Conservation (phyloP, 1,140 invertebrate species). For the Trachymyrmex septentrionalis region DNA sequence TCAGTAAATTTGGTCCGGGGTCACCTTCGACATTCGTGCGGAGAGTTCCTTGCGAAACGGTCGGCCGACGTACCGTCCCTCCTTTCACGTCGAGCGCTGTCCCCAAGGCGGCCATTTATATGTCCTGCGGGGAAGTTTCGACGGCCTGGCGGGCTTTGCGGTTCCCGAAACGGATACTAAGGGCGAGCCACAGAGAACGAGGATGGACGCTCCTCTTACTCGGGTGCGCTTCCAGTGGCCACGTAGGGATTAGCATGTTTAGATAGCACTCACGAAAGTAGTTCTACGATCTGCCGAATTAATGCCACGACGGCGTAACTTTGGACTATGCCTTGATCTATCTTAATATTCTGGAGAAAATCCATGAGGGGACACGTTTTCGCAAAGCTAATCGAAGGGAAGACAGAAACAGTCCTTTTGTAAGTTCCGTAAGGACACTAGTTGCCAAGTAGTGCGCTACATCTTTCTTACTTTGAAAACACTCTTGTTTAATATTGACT, state of each 20-base stretch:
- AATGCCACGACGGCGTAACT: constrained; percentile 66
- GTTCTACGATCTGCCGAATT: constrained; percentile 68
- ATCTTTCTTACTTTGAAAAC: constrained; percentile 31
- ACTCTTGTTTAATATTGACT: background rate
- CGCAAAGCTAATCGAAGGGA: background rate
- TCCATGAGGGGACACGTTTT: constrained; percentile 1
- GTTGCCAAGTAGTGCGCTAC: background rate
- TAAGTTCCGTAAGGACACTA: constrained; percentile 13
- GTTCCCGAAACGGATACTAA: constrained; percentile 60
- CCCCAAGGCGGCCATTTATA: constrained; percentile 65
- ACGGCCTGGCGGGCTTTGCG: constrained; percentile 60
- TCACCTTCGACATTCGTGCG: constrained; percentile 44
- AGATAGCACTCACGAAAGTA: constrained; percentile 73
- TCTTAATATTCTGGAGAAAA: constrained; percentile 61
- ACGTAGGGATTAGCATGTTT: constrained; percentile 77
- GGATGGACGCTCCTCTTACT: constrained; percentile 65
- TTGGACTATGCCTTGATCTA: constrained; percentile 65
- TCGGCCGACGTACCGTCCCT: constrained; percentile 41
- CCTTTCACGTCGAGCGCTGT: constrained; percentile 46
- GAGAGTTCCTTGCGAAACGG: constrained; percentile 57
- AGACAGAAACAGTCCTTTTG: constrained; percentile 26
- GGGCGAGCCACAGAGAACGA: constrained; percentile 53
- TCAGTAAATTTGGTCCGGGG: constrained; percentile 54
- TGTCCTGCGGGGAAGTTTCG: constrained; percentile 68
- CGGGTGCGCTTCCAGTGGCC: constrained; percentile 60